Conservation (phyloP, 2,888 invertebrate genomes). For the Hypomecis punctinalis region DNA sequence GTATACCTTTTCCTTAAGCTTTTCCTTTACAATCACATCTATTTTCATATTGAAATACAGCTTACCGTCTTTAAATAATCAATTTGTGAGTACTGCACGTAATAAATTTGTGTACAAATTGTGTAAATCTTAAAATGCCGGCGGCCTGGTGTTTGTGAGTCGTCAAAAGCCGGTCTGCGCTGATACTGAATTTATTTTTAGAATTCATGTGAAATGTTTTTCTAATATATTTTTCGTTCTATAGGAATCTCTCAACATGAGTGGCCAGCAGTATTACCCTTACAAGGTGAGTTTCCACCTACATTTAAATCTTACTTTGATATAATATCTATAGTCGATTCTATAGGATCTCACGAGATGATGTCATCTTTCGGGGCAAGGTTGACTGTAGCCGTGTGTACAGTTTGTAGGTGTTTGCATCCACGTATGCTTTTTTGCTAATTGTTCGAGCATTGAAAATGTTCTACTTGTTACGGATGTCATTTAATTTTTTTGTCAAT, state of each 20-base stretch:
- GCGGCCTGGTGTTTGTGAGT: conserved; percentile 41
- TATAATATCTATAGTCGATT: conserved; percentile 43
- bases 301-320: conserved; percentile 48
- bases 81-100: conserved; percentile 31
- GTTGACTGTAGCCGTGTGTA: conserved; percentile 19
- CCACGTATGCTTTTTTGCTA: conserved; percentile 43
- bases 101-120: conserved; percentile 18
- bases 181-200: conserved; percentile 71
- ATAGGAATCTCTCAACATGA: conserved; percentile 86
- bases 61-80: conserved; percentile 22
- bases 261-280: conserved; percentile 93
- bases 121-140: conserved; percentile 41
- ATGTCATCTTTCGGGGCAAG: conserved; percentile 76
- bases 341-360: conserved; percentile 73
- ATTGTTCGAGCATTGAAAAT: conserved; percentile 14
- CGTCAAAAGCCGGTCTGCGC: conserved; percentile 61
- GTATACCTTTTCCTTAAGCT: conserved; percentile 48
- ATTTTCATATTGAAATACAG: conserved; percentile 20
- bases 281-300: conserved; percentile 89
- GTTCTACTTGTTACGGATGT: neutral
- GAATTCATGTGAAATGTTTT: conserved; percentile 52
- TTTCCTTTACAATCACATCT: conserved; percentile 35
- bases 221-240: conserved; percentile 60
- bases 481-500: neutral
- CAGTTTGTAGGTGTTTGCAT: conserved; percentile 24